Evolutionary conservation across 2,113 vertebrate species (phyloP).

Genomic region (Macquaria ambigua): DNA sequence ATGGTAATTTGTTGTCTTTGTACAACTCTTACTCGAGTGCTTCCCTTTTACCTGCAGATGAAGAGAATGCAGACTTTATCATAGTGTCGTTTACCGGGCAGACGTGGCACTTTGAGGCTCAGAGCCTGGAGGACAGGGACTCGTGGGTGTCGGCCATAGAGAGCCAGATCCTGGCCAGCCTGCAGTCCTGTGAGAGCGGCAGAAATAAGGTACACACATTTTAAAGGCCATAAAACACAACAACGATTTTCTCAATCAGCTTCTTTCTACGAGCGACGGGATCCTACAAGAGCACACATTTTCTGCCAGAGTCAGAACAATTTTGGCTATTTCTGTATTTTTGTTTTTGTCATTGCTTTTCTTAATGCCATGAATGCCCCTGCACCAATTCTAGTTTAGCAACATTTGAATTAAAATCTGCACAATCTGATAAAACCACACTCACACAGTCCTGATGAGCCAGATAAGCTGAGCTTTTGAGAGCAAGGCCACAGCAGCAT

Average conservation of each 20-base stretch:
- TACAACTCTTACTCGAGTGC: neutral
- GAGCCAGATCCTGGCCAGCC: slow-evolving; percentile 96
- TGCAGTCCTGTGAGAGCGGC: slow-evolving; percentile 96
- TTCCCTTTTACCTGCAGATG: slow-evolving; percentile 79
- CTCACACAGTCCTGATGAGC: neutral
- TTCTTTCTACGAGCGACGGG: neutral
- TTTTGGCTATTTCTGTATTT: neutral
- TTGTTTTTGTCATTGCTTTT: neutral
- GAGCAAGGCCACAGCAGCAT: neutral
- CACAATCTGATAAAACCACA: neutral
- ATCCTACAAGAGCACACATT: neutral
- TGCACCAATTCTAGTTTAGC: neutral
- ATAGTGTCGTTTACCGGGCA: slow-evolving; percentile 96
- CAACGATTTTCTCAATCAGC: neutral
- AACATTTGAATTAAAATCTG: neutral
- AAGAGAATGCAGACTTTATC: slow-evolving; percentile 96
- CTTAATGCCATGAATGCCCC: neutral
- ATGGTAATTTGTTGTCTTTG: neutral
- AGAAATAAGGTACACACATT: slow-evolving; percentile 90
- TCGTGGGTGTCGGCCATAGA: slow-evolving; percentile 96
- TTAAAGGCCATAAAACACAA: neutral
- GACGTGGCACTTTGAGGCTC: slow-evolving; percentile 97
- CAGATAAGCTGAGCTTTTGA: neutral
- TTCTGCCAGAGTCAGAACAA: neutral
- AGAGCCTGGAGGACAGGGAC: slow-evolving; percentile 93